Percentiles rank a stretch among this genome's conserved stretches.
phyloP scores from a whole-genome alignment of 2,113 vertebrate species.

The Mustelus asterias region DNA sequence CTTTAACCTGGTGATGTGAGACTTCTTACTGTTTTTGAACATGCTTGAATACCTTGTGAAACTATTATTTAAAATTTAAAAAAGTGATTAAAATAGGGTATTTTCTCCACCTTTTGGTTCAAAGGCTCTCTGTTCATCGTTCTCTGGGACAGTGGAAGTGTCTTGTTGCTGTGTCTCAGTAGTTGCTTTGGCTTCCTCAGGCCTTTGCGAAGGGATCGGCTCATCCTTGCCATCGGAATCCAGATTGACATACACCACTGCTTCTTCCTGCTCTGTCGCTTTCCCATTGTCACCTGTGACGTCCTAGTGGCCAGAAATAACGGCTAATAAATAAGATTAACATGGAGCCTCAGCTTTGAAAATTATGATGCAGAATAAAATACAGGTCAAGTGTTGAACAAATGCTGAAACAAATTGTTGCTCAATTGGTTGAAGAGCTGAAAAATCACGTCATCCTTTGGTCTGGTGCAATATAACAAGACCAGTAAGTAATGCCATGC shows the following conservation, averaged over 20 bases:
- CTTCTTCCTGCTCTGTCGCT: conserved; percentile 9
- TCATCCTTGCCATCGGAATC: conserved; percentile 44
- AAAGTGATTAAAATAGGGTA: not conserved
- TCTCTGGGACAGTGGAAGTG: not conserved
- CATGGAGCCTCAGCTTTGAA: not conserved
- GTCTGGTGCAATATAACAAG: not conserved
- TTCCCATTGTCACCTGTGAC: not conserved
- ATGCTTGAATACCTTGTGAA: not conserved
- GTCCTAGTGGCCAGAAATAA: conserved; percentile 26
- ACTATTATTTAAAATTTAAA: not conserved
- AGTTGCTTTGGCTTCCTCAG: not conserved
- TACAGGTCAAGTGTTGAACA: not conserved
- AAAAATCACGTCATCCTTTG: not conserved
- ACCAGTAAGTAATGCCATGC: not conserved
- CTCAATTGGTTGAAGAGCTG: not conserved
- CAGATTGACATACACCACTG: conserved; percentile 48
- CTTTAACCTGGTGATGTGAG: too few relatives aligned
- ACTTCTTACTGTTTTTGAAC: too few relatives aligned
- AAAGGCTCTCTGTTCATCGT: not conserved
- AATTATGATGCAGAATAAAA: not conserved
- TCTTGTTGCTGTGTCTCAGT: not conserved
- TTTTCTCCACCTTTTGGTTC: conserved; percentile 11
- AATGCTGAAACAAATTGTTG: not conserved
- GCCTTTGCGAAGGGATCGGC: not conserved
- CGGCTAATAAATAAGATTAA: not conserved